Conservation (phyloP, 1,140 invertebrate species). For the Dinothrombium tinctorium region DNA sequence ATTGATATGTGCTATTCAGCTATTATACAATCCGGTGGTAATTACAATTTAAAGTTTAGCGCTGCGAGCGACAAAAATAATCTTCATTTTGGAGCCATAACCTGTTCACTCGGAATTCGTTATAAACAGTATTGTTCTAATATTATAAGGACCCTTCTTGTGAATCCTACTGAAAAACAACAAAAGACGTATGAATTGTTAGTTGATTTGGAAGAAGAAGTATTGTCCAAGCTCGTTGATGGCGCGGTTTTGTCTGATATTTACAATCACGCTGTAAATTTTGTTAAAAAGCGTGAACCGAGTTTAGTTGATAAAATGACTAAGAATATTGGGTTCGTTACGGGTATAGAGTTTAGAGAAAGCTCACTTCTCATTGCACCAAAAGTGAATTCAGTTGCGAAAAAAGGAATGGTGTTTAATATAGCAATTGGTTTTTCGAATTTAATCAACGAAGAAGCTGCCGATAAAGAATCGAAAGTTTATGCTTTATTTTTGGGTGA, state of each 20-base stretch:
- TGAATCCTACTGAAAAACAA: conserved; percentile 58
- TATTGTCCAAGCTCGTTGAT: conserved; percentile 56
- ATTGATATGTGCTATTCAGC: conserved; percentile 94
- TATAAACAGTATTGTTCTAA: conserved; percentile 98
- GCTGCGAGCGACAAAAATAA: conserved; percentile 74
- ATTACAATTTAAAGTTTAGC: conserved; percentile 91
- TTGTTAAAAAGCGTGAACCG: conserved; percentile 67
- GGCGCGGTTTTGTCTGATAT: conserved; percentile 66
- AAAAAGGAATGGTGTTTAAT: conserved; percentile 90
- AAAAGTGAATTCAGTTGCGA: conserved; percentile 53
- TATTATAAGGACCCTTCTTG: conserved; percentile 84
- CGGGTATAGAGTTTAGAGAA: conserved; percentile 95
- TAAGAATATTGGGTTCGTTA: conserved; percentile 84
- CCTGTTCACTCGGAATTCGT: conserved; percentile 73
- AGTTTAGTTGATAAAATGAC: conserved; percentile 69
- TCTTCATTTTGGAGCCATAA: conserved; percentile 85
- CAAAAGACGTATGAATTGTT: conserved; percentile 82
- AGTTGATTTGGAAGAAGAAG: conserved; percentile 66
- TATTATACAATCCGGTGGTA: conserved; percentile 92
- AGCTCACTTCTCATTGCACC: conserved; percentile 69
- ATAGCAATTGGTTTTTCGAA: conserved; percentile 80
- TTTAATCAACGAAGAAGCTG: conserved; percentile 46
- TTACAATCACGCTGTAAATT: conserved; percentile 55
- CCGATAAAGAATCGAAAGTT: conserved; percentile 60
- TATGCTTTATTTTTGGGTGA: conserved; percentile 92